Evolutionary conservation across 1,140 invertebrate species (phyloP).

Genomic region (Brachionus koreanus): DNA sequence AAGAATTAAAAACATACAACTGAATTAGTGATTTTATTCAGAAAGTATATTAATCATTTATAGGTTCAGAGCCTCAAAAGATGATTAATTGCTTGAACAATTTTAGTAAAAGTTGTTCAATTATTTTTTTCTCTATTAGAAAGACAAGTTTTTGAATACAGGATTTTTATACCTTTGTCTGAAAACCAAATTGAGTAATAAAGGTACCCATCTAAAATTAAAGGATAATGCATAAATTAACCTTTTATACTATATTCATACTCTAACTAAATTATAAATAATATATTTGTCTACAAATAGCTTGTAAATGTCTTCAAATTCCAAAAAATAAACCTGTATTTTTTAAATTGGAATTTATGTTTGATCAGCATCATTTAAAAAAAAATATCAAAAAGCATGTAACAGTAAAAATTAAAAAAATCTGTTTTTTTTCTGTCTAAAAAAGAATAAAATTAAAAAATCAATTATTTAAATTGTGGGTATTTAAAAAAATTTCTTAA

Average conservation of each 20-base stretch:
- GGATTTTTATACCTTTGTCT: not conserved
- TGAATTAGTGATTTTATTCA: not conserved
- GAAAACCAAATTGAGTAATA: not conserved
- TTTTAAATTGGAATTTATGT: no score
- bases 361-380: no score
- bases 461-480: no score
- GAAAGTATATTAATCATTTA: not conserved
- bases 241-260: not conserved
- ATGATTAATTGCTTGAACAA: not conserved
- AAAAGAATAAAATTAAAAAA: no score
- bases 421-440: no score
- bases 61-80: not conserved
- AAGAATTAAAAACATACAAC: not conserved
- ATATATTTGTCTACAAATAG: not conserved
- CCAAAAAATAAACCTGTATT: no score
- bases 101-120: not conserved
- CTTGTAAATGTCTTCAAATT: not conserved
- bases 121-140: no score
- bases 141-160: no score
- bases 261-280: not conserved
- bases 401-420: no score
- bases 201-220: not conserved
- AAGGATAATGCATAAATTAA: conserved; percentile 27
- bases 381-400: no score
- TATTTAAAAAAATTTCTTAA: no score